Conservation (phyloP, 2,113 vertebrate genomes). For the Synodontis membranacea region DNA sequence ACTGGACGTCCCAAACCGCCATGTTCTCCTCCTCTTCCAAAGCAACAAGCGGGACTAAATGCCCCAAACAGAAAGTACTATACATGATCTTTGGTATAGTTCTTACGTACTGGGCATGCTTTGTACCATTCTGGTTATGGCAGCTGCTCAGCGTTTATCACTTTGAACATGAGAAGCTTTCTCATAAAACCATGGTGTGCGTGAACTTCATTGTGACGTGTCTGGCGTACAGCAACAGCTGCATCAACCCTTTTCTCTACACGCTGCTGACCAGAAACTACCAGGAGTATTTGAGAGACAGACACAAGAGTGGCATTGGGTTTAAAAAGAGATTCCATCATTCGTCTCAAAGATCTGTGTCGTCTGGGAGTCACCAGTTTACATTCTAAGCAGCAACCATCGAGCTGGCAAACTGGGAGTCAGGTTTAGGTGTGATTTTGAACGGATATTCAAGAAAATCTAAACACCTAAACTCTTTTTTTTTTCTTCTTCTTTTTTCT, state of each 20-base stretch:
- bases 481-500: background rate
- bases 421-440: background rate
- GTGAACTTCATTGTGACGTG: constrained; percentile 61
- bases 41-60: constrained; percentile 32
- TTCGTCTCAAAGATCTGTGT: constrained; percentile 56
- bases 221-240: constrained; percentile 63
- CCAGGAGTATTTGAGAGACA: constrained; percentile 56
- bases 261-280: constrained; percentile 62
- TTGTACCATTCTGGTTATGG: constrained; percentile 63
- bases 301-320: constrained; percentile 37
- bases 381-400: constrained; percentile 34
- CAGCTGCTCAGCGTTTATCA: constrained; percentile 60
- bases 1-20: constrained; percentile 58
- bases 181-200: constrained; percentile 52
- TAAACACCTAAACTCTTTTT: background rate
- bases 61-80: constrained; percentile 58
- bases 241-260: constrained; percentile 63
- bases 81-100: constrained; percentile 62
- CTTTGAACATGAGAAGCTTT: constrained; percentile 44
- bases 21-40: constrained; percentile 39
- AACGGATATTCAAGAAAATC: background rate
- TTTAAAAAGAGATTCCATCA: constrained; percentile 50
- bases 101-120: constrained; percentile 61
- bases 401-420: background rate
- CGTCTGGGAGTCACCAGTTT: constrained; percentile 54